Evolutionary conservation across 2,113 vertebrate genomes (phyloP).

Genomic region (Vombatus ursinus): DNA sequence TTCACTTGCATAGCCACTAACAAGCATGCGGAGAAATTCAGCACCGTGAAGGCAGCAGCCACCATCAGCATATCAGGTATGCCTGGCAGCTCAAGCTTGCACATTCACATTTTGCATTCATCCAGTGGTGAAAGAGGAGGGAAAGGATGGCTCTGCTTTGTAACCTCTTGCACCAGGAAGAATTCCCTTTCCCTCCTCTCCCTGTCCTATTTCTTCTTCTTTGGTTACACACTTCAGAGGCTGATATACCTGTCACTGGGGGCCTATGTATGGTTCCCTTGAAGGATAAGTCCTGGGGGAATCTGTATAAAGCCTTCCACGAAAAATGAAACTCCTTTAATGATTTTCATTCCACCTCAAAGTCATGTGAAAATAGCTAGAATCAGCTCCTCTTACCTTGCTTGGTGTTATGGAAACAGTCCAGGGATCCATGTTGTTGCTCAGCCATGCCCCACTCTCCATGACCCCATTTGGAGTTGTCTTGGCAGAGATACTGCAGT

Average conservation of each 20-base stretch:
- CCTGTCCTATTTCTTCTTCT: constrained; percentile 64
- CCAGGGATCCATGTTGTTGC: not conserved
- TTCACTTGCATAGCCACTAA: constrained; percentile 96
- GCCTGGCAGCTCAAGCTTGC: fast-evolving
- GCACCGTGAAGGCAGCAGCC: constrained; percentile 93
- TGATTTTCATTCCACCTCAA: constrained; percentile 62
- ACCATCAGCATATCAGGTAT: constrained; percentile 92
- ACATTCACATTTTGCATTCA: not conserved
- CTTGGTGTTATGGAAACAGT: not conserved
- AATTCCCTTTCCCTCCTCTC: constrained; percentile 16
- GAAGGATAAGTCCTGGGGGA: constrained; percentile 70
- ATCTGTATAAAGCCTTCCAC: constrained; percentile 75
- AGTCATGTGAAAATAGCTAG: constrained; percentile 74
- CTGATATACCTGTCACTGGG: constrained; percentile 64
- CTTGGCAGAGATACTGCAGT: too few relatives aligned
- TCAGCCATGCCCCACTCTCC: too few relatives aligned
- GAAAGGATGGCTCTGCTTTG: not conserved
- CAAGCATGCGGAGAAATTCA: constrained; percentile 93
- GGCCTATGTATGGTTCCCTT: constrained; percentile 51
- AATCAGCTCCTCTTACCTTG: not conserved
- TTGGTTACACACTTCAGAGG: constrained; percentile 55
- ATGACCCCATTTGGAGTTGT: too few relatives aligned
- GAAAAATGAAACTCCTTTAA: constrained; percentile 58
- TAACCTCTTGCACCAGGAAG: not conserved
- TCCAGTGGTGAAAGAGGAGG: not conserved